Base-by-base conservation (phyloP, 2,888 invertebrate genomes). In the Amaurobius ferox region DNA sequence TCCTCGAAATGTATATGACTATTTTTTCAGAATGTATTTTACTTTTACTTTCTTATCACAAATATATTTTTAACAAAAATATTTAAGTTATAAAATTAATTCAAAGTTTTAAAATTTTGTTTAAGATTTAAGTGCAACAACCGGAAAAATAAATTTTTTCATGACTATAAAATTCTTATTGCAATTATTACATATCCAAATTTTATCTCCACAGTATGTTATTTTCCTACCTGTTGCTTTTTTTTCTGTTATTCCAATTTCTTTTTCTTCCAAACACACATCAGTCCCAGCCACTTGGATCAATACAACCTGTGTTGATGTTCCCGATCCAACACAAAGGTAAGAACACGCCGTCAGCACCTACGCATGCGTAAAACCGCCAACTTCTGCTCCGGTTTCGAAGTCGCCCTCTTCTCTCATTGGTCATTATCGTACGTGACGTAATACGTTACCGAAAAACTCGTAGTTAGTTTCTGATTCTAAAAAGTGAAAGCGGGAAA, bases 311-410 rank as follows among this genome's bases (percentile, higher is more conserved):
- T 19, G 66, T 39, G 55, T 30, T 48, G 30, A 62, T 68, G 72
- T 73, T 80, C 72, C 66, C 40, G 48, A 68, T 68, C 55, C 35
- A 40, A 79, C 39, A 28, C 19, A 81, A 74, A 68, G 81, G 74
- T 81, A 29, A 80, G 68, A 81, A 70, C 44, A 16, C 19, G 32
- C 44, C n/a, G 26, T 16, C 9, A 44, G 16, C 9, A 2, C 16
- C 16, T n/a, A 39, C 79, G 72, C 72, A 66, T 73, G 79, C 73
- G 72, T 55, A 29, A 35, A 19, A 29, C 66, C 30, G 29, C 11
- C 11, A 32, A 79, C 71, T 79, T 79, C 79, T 64, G 79, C 79
- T 80, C 79, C 44, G 79, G 73, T 73, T 80, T 73, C 79, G 71
- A 40, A 71, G 70, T 70, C 71, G 71, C n/a, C 30, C 70, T 44